These are phyloP conservation scores for Beris morrisii DNA, from an alignment of 2,888 invertebrate species.

Conservation along the genomic window DNA sequence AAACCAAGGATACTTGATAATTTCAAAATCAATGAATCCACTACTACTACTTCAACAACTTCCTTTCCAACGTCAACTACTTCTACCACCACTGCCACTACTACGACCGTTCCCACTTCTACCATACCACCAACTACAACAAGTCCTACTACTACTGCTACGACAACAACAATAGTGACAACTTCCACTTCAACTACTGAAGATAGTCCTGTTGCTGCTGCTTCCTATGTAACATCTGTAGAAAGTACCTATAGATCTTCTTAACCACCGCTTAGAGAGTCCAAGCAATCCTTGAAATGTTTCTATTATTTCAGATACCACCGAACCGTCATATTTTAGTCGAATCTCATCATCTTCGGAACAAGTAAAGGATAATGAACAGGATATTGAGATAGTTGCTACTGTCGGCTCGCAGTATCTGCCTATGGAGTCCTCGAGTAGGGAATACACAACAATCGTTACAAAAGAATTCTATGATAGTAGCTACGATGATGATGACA, in stretches of 20 bases:
- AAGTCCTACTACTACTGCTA: neutral
- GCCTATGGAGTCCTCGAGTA: slow-evolving; percentile 13
- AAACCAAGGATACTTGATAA: slow-evolving; percentile 35
- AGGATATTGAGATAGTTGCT: slow-evolving; percentile 20
- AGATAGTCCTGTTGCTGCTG: slow-evolving; percentile 27
- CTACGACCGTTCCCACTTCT: slow-evolving; percentile 26
- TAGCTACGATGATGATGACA: slow-evolving; percentile 14
- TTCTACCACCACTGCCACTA: neutral
- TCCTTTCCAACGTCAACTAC: slow-evolving; percentile 1
- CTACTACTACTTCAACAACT: slow-evolving; percentile 13
- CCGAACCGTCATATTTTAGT: too few species aligned
- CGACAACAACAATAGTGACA: slow-evolving; percentile 22
- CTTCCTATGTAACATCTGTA: slow-evolving; percentile 24
- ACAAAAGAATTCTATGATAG: slow-evolving; percentile 7
- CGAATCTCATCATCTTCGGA: neutral
- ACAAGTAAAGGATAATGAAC: slow-evolving; percentile 6
- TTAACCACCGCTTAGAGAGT: neutral
- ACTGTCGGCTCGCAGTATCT: slow-evolving; percentile 2
- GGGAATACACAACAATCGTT: slow-evolving; percentile 14
- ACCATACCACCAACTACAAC: slow-evolving; percentile 11
- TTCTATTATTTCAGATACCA: too few species aligned
- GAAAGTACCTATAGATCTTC: slow-evolving; percentile 31
- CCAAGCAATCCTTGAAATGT: neutral
- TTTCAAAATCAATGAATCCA: slow-evolving; percentile 28
- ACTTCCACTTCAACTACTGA: slow-evolving; percentile 24